These are phyloP conservation scores for Serilophus lunatus DNA, from an alignment of 2,113 vertebrate species.

Conservation along the genomic window DNA sequence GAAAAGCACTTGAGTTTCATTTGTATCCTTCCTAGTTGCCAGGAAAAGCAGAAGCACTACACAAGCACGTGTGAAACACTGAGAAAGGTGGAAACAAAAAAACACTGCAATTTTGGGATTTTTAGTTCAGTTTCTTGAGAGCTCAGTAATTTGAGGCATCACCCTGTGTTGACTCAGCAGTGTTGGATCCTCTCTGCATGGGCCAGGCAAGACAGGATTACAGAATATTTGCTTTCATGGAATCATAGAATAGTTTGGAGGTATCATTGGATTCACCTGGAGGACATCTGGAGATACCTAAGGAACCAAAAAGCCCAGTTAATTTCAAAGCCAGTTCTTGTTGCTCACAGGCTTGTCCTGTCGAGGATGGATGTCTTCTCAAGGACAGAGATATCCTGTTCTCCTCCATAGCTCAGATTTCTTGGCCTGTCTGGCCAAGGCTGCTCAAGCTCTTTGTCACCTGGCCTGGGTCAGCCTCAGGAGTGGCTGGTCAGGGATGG, in stretches of 20 bases:
- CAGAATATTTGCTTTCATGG: not conserved
- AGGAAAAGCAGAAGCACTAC: not conserved
- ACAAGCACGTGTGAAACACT: not conserved
- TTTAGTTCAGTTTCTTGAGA: not conserved
- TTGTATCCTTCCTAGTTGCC: not conserved
- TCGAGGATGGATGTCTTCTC: not conserved
- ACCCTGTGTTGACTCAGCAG: not conserved
- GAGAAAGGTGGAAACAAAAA: not conserved
- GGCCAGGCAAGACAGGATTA: not conserved
- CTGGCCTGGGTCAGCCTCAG: not conserved
- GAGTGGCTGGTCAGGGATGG: not conserved
- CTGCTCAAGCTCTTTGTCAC: not conserved
- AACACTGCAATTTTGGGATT: not conserved
- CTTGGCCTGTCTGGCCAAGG: not conserved
- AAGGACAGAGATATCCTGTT: not conserved
- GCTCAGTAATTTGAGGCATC: not conserved
- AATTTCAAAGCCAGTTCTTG: not conserved
- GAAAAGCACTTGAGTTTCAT: not conserved
- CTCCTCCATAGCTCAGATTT: not conserved
- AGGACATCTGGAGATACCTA: not conserved
- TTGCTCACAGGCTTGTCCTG: not conserved
- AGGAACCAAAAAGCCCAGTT: not conserved
- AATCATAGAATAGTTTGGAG: not conserved
- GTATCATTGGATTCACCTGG: not conserved
- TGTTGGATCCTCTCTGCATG: not conserved